A percentile compares a stretch with the other conserved stretches of the same genome.
Conservation (phyloP, 2,888 invertebrate species). For the Eurytoma californica region DNA sequence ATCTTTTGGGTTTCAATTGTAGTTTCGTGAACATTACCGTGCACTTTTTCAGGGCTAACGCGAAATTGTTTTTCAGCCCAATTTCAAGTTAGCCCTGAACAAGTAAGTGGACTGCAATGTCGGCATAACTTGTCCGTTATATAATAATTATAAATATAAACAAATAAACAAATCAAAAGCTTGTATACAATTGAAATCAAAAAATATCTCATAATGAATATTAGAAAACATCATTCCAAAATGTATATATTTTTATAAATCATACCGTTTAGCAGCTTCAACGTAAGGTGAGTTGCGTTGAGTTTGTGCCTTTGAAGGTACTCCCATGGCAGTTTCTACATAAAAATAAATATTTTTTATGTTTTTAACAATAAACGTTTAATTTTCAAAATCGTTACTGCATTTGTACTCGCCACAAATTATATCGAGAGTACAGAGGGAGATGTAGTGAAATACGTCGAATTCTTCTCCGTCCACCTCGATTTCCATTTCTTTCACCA, state of each 20-base stretch:
- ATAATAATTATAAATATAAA: too few relatives aligned
- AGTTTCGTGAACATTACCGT: too few relatives aligned
- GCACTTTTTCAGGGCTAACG: too few relatives aligned
- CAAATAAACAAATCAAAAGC: too few relatives aligned
- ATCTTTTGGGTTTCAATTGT: too few relatives aligned
- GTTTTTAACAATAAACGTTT: neutral
- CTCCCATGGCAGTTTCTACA: slow-evolving; percentile 61
- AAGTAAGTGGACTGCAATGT: too few relatives aligned
- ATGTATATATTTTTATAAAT: too few relatives aligned
- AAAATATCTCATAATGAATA: neutral
- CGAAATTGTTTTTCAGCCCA: too few relatives aligned
- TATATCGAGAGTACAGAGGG: slow-evolving; percentile 63
- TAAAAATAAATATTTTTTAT: neutral
- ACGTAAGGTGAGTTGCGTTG: slow-evolving; percentile 55
- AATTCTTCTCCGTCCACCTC: slow-evolving; percentile 62
- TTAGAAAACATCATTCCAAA: neutral
- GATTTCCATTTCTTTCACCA: slow-evolving; percentile 60
- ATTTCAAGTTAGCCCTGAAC: too few relatives aligned
- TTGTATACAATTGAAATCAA: too few relatives aligned
- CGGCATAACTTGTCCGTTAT: too few relatives aligned
- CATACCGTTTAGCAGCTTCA: slow-evolving; percentile 57
- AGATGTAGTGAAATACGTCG: slow-evolving; percentile 61
- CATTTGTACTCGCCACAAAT: slow-evolving; percentile 60
- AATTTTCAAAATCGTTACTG: neutral
- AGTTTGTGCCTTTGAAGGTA: slow-evolving; percentile 56